Base-by-base conservation (phyloP, 1,140 invertebrate species). In the Nephotettix cincticeps region DNA sequence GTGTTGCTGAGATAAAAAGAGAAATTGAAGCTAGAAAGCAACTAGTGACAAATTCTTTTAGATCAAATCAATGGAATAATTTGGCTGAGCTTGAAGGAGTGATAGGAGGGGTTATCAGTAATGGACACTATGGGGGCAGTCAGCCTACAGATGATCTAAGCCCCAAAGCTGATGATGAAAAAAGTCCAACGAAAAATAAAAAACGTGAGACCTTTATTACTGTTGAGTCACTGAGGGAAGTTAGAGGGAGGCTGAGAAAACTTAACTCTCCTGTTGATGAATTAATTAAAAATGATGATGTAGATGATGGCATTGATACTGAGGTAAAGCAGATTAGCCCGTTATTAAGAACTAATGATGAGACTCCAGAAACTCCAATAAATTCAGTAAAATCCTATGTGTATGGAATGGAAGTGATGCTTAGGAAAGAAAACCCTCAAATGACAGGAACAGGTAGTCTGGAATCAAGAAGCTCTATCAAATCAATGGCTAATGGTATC, bases 221-320 rank as follows among this genome's bases (percentile, higher is more conserved):
- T 1, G 85, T 85, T 30, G 86, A 87, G 47, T 85, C 84, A 1
- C 75, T 88, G 63, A 84, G 86, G 71, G 85, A 86, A 78, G 84
- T 87, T 4, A 80, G 84, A 69, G 85, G 82, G 27, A 80, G 83
- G 67, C 76, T 87, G 19, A 81, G 85, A 74, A 81, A 58, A 63
- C 29, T 65, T 6, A 58, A 29, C 28, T 70, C 69, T 17, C 81
- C 74, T 51, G 23, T 70, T 29, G 79, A 69, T 64, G 72, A 79
- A 0, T 76, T 80, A 27, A 64, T 70, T 36, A 64, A 63, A 51
- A 28, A 25, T 25, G 70, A 67, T 4, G 80, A 83, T 21, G 69
- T 73, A 30, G 82, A 84, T 72, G 80, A 83, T 71, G 82, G 82
- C 30, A 83, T 84, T 69, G 80, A 79, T 28, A 79, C 79, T 30